These are phyloP conservation scores for Drosophila rubida DNA, from an alignment of 2,888 invertebrate genomes.

Conservation along the genomic window DNA sequence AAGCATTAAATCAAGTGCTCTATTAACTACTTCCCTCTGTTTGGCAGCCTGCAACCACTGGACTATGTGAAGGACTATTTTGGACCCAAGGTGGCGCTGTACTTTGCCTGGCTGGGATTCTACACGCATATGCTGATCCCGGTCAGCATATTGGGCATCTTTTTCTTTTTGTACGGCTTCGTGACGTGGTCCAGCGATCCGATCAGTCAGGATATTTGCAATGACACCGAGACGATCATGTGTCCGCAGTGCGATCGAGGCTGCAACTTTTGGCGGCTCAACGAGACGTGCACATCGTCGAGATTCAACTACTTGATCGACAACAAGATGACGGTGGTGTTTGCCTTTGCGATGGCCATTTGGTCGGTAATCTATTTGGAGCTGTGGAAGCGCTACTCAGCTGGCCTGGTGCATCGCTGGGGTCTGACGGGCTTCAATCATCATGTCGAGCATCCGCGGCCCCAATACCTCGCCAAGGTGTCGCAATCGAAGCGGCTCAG, in stretches of 20 bases:
- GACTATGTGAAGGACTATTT: conserved; percentile 92
- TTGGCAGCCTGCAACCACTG: conserved; percentile 87
- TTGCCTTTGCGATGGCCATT: conserved; percentile 92
- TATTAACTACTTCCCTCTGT: not conserved
- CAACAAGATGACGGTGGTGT: conserved; percentile 91
- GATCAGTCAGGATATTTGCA: conserved; percentile 87
- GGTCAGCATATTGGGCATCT: conserved; percentile 88
- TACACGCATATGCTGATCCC: conserved; percentile 93
- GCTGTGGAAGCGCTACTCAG: conserved; percentile 92
- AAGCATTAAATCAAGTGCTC: not conserved
- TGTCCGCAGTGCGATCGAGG: conserved; percentile 92
- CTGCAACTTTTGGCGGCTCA: conserved; percentile 91
- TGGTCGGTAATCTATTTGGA: conserved; percentile 93
- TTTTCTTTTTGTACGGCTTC: conserved; percentile 88
- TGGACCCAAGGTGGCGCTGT: conserved; percentile 91
- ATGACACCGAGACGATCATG: conserved; percentile 87
- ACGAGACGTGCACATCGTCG: conserved; percentile 90
- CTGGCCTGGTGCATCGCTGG: conserved; percentile 93
- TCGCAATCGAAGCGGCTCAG: conserved; percentile 85
- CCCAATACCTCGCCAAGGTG: conserved; percentile 89
- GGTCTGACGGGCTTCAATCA: conserved; percentile 91
- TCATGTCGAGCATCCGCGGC: conserved; percentile 91
- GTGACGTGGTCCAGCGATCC: conserved; percentile 85
- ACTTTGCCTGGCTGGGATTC: conserved; percentile 94
- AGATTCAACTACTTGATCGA: conserved; percentile 92